Percentiles rank a stretch among this genome's conserved stretches.
phyloP scores from a whole-genome alignment of 1,140 invertebrate genomes.

The Uloborus diversus region DNA sequence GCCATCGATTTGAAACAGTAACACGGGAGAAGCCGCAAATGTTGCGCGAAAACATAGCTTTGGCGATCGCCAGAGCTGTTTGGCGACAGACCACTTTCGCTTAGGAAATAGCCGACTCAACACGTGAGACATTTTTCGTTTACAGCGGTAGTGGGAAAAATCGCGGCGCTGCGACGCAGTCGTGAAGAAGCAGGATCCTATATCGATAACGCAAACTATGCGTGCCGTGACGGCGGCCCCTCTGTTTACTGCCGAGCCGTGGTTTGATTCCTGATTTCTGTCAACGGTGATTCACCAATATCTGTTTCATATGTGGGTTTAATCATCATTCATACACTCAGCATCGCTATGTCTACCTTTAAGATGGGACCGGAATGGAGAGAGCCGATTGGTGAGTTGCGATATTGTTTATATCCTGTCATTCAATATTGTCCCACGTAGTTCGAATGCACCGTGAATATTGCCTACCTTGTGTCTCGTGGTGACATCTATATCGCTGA shows the following conservation, averaged over 20 bases:
- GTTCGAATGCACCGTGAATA: too few relatives aligned
- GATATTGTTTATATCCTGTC: neutral
- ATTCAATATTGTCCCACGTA: too few relatives aligned
- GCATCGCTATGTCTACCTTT: constrained; percentile 16
- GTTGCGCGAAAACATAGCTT: too few relatives aligned
- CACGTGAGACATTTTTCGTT: constrained; percentile 42
- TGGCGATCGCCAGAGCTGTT: constrained; percentile 1
- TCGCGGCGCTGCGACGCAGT: constrained; percentile 20
- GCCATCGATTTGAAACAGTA: too few relatives aligned
- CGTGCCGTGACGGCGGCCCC: neutral
- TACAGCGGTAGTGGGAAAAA: constrained; percentile 11
- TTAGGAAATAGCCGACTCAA: constrained; percentile 50
- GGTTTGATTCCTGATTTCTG: constrained; percentile 5
- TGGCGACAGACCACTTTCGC: neutral
- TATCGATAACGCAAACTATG: neutral
- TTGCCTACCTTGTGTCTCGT: too few relatives aligned
- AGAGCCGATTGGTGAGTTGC: constrained; percentile 41
- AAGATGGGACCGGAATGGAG: constrained; percentile 49
- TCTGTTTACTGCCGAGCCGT: constrained; percentile 18
- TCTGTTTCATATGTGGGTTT: neutral
- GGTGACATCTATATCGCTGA: too few relatives aligned
- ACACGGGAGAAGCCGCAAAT: too few relatives aligned
- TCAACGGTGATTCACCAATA: neutral
- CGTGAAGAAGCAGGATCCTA: neutral
- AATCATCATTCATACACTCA: neutral